A percentile compares a stretch with the other conserved stretches of the same genome.
Evolutionary conservation across 1,140 invertebrate genomes (phyloP).

Genomic region (Microplitis mediator): DNA sequence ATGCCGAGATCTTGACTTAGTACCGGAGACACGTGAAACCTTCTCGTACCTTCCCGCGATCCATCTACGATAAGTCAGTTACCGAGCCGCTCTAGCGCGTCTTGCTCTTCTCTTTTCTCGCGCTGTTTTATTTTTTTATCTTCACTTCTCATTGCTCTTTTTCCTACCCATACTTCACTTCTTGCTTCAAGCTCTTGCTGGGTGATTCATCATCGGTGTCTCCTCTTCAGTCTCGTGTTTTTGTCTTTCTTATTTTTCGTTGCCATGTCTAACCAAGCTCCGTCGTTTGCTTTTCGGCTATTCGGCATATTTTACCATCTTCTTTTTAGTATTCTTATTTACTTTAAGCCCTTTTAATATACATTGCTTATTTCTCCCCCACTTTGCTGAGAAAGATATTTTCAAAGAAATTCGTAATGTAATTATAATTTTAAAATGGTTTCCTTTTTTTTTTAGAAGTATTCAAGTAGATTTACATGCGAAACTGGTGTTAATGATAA

Average conservation of each 20-base stretch:
- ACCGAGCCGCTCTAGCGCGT: slow-evolving; percentile 59
- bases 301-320: background rate
- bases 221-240: slow-evolving; percentile 42
- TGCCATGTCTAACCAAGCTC: slow-evolving; percentile 10
- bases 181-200: slow-evolving; percentile 38
- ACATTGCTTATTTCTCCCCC: no score
- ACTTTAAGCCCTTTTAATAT: background rate
- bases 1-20: slow-evolving; percentile 18
- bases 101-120: slow-evolving; percentile 26
- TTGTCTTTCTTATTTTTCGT: slow-evolving; percentile 26
- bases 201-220: slow-evolving; percentile 60
- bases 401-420: no score
- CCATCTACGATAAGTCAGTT: slow-evolving; percentile 57
- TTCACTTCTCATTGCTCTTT: slow-evolving; percentile 4
- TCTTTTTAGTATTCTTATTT: background rate
- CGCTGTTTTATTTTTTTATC: slow-evolving; percentile 11
- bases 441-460: no score
- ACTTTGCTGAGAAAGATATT: no score
- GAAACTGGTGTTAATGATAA: no score
- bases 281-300: slow-evolving; percentile 11
- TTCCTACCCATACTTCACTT: slow-evolving; percentile 16
- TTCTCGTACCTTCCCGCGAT: slow-evolving; percentile 35
- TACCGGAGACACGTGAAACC: slow-evolving; percentile 21
- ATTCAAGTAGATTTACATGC: no score
- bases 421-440: no score